These are phyloP conservation scores for Drosophila arizonae DNA, from an alignment of 1,140 invertebrate genomes.

Conservation along the genomic window DNA sequence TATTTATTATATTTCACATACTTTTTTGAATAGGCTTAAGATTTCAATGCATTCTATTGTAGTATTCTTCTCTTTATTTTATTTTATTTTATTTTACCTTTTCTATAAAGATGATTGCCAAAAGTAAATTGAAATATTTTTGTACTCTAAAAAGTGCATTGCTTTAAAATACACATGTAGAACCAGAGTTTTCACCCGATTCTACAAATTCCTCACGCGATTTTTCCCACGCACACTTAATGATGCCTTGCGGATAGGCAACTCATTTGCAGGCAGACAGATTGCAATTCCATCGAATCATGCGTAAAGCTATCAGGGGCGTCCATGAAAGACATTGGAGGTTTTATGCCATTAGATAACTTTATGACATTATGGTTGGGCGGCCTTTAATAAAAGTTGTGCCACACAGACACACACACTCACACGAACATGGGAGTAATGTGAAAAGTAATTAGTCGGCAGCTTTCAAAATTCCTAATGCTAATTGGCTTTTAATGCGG, in stretches of 20 bases:
- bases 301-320: constrained; percentile 10
- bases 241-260: constrained; percentile 1
- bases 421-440: constrained; percentile 18
- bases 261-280: constrained; percentile 52
- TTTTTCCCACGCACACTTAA: not conserved
- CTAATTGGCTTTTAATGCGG: constrained; percentile 74
- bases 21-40: too few species aligned
- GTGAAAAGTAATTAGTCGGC: constrained; percentile 64
- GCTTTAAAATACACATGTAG: not conserved
- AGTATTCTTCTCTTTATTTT: too few species aligned
- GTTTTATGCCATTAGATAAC: constrained; percentile 68
- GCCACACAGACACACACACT: not conserved
- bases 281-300: constrained; percentile 55
- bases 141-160: too few species aligned
- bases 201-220: not conserved
- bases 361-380: constrained; percentile 62
- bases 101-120: too few species aligned
- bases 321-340: not conserved
- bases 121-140: too few species aligned
- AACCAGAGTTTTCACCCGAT: not conserved
- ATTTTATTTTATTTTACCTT: too few species aligned
- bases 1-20: too few species aligned
- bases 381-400: constrained; percentile 52
- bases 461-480: constrained; percentile 61
- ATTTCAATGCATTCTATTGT: too few species aligned